Percentiles rank a stretch among this genome's conserved stretches.
These are phyloP conservation scores for Crocodylus rhombifer DNA, from an alignment of 2,797 vertebrate species.

Conservation along the genomic window DNA sequence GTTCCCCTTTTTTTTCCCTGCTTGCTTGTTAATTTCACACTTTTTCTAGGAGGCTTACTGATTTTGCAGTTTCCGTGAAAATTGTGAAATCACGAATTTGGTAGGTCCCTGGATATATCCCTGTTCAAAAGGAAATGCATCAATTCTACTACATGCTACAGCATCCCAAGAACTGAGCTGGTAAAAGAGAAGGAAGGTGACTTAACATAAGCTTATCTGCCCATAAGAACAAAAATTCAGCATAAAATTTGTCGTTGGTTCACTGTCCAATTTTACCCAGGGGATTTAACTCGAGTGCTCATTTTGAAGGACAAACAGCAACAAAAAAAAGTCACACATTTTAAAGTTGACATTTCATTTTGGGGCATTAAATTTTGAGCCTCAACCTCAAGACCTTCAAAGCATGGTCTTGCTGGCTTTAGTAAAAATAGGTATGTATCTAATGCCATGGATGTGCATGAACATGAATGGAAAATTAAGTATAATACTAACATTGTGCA, in stretches of 20 bases:
- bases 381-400: slow-evolving; percentile 7
- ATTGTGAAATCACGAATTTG: no score
- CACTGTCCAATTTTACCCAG: background rate
- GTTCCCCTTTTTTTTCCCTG: no score
- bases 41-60: no score
- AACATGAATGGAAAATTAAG: background rate
- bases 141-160: background rate
- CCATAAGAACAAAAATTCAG: background rate
- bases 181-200: background rate
- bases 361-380: background rate
- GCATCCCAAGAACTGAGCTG: background rate
- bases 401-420: background rate
- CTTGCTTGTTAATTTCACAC: no score
- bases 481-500: background rate
- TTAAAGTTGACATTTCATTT: background rate
- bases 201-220: background rate
- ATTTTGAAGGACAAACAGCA: background rate
- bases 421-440: background rate
- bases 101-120: background rate
- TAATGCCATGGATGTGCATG: background rate
- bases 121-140: background rate
- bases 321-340: rapidly evolving
- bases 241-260: background rate
- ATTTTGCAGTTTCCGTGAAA: no score
- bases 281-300: background rate